Evolutionary conservation across 2,888 invertebrate species (phyloP), one percentile per base, ranked within the genome.

Genomic region (Eupithecia subfuscata): DNA sequence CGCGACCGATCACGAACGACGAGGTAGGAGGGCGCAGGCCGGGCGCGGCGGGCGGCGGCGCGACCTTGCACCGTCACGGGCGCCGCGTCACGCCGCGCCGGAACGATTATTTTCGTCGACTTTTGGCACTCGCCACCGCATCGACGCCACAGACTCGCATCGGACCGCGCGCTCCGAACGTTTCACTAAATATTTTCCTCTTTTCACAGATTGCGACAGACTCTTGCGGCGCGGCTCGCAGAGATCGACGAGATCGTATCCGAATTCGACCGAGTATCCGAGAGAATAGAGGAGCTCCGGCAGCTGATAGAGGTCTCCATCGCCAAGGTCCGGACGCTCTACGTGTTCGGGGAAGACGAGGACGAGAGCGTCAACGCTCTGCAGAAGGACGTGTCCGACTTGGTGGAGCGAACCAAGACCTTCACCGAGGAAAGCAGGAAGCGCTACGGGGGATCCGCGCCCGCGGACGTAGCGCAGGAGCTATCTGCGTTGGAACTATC

Each of bases 401-500:
- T 95, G 78, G 95, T 96, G 74, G 91, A 91, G 80, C 95, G 95
- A 82, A 96, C 96, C 74, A 96, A 96, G 87, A 91, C 88, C 74
- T 95, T 97, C 84, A 95, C 96, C 22, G 94, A 95, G 71, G 94
- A 95, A 81, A 96, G 96, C 79, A 95, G 96, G 83, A 95, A 95
- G 82, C 95, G 95, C 63, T 97, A 97, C 93, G 95, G 95, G 75
- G 95, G 95, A 79, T 93, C 95, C 81, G 96, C 96, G 82, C 97
- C 98, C 77, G 96, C 97, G 81, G 98, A 98, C 95, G 95, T 98
- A 80, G 96, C 96, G 78, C 97, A 97, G 91, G 96, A 97, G 93
- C 94, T 98, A 82, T 98, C 97, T 70, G 96, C 97, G 79, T 95
- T 98, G 86, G 98, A 98, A 92, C 92, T 98, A 82, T 95, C 97